These are phyloP conservation scores for cat (Felis catus) DNA, from an alignment of 2,113 vertebrate species.

Conservation along the genomic window F.catus_Fca126_mat1.0 CM031424.1:21455501-21456000, in stretches of 20 bases:
- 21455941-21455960: constrained; percentile 49
- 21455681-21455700: not conserved
- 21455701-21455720: constrained; percentile 26
- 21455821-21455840: constrained; percentile 44
- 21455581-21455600: constrained; percentile 24
- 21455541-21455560: constrained; percentile 20
- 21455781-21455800: constrained; percentile 37
- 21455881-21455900: constrained; percentile 42
- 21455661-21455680: constrained; percentile 12
- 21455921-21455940: constrained; percentile 42
- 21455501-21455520: not conserved
- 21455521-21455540: not conserved
- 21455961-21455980: constrained; percentile 2
- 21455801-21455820: constrained; percentile 46
- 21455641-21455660: not conserved
- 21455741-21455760: not conserved
- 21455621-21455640: constrained; percentile 32
- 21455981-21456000: constrained; percentile 56
- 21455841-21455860: not conserved
- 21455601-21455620: constrained; percentile 11
- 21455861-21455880: constrained; percentile 33
- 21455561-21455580: not conserved
- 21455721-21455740: constrained; percentile 15
- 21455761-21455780: constrained; percentile 23
- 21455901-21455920: not conserved